Conservation (phyloP, 2,888 invertebrate species). For the Globia sparganii region DNA sequence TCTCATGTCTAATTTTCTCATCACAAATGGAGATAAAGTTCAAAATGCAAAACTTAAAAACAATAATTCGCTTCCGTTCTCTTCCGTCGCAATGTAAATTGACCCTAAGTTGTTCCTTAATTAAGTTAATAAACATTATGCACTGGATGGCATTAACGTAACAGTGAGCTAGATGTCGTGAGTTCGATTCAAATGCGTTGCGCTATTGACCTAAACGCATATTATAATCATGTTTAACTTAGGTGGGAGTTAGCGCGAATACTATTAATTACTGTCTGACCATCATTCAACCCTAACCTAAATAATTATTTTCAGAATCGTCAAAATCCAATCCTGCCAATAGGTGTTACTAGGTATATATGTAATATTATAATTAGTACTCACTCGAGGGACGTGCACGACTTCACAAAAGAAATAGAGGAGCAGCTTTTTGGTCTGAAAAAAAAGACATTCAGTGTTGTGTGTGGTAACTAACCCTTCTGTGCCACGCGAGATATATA, state of each 20-base stretch:
- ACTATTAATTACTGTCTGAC: background rate
- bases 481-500: background rate
- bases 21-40: slow-evolving; percentile 29
- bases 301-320: background rate
- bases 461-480: background rate
- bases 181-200: slow-evolving; percentile 22
- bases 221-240: background rate
- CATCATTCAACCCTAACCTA: background rate
- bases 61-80: slow-evolving; percentile 31
- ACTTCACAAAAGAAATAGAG: background rate
- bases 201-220: slow-evolving; percentile 30
- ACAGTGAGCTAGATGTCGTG: slow-evolving; percentile 21
- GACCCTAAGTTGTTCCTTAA: slow-evolving; percentile 43
- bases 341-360: too few relatives aligned
- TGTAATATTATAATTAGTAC: background rate
- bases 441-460: background rate
- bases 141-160: slow-evolving; percentile 7
- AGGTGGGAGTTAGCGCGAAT: background rate
- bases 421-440: background rate
- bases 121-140: slow-evolving; percentile 48
- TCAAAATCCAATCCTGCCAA: background rate
- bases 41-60: slow-evolving; percentile 38
- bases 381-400: background rate
- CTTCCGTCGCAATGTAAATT: slow-evolving; percentile 44
- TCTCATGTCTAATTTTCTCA: slow-evolving; percentile 19